These are phyloP conservation scores for Lophochroa leadbeateri DNA, from an alignment of 2,113 vertebrate genomes.

Conservation along the genomic window DNA sequence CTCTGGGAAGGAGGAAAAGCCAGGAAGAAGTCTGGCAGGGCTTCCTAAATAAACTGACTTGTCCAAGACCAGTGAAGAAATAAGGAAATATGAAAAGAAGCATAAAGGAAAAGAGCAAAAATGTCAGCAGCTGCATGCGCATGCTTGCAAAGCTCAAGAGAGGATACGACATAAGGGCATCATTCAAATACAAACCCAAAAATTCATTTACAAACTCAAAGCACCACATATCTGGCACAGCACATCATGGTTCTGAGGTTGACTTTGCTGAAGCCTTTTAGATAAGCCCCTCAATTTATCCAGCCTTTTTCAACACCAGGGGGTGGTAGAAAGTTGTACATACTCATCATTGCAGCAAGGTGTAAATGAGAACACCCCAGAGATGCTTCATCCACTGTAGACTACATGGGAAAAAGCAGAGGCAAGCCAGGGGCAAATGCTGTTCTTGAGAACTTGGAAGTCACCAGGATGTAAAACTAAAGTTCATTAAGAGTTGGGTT, in stretches of 20 bases:
- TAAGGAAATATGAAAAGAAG: neutral
- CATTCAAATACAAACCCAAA: slow-evolving; percentile 40
- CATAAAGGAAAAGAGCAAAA: neutral
- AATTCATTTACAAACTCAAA: slow-evolving; percentile 45
- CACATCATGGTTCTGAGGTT: slow-evolving; percentile 44
- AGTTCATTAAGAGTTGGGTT: neutral
- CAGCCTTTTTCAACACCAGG: neutral
- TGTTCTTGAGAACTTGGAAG: neutral
- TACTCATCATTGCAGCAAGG: neutral
- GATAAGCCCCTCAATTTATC: neutral
- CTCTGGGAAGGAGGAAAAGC: neutral
- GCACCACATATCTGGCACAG: slow-evolving; percentile 25
- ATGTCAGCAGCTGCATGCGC: slow-evolving; percentile 65
- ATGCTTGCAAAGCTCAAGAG: slow-evolving; percentile 43
- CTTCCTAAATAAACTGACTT: neutral
- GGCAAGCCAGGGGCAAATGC: neutral
- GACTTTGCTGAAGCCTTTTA: neutral
- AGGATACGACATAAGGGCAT: neutral
- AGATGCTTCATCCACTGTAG: neutral
- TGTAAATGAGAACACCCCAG: neutral
- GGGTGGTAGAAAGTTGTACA: neutral
- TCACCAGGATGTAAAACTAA: neutral
- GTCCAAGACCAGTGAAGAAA: slow-evolving; percentile 8
- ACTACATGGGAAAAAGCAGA: neutral
- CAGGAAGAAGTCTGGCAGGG: neutral